These are phyloP conservation scores for Trichomycterus rosablanca DNA, from an alignment of 2,113 vertebrate genomes.

Conservation along the genomic window DNA sequence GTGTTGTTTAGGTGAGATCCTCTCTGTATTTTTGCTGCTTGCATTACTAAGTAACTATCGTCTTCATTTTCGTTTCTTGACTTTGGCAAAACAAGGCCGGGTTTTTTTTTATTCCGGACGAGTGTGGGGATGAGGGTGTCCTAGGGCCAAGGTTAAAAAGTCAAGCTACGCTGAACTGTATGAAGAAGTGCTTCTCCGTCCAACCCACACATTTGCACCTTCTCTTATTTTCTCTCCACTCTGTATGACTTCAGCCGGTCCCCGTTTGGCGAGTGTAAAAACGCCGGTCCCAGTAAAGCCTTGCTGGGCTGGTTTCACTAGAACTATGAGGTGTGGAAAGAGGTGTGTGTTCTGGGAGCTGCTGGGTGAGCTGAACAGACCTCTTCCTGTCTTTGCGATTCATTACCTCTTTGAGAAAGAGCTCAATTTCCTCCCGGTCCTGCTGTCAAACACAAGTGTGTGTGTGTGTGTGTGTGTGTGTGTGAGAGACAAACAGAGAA, in stretches of 20 bases:
- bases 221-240: background rate
- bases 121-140: no score
- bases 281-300: conserved; percentile 6
- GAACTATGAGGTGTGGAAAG: background rate
- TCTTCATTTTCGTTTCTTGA: no score
- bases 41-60: no score
- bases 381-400: conserved; percentile 38
- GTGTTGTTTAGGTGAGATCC: no score
- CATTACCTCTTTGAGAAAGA: conserved; percentile 43
- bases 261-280: background rate
- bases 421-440: conserved; percentile 39
- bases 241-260: background rate
- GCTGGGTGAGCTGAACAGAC: conserved; percentile 9
- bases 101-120: no score
- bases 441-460: conserved; percentile 33
- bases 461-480: background rate
- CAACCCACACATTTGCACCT: conserved; percentile 2
- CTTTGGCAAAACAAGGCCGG: no score
- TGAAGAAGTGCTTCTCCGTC: no score
- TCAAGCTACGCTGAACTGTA: no score
- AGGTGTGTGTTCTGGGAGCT: background rate
- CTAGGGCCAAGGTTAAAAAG: no score
- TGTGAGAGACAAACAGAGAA: background rate
- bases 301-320: background rate
- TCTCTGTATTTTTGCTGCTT: no score